These are phyloP conservation scores for Danio kyathit DNA, from an alignment of 2,797 vertebrate species.

Conservation along the genomic window DNA sequence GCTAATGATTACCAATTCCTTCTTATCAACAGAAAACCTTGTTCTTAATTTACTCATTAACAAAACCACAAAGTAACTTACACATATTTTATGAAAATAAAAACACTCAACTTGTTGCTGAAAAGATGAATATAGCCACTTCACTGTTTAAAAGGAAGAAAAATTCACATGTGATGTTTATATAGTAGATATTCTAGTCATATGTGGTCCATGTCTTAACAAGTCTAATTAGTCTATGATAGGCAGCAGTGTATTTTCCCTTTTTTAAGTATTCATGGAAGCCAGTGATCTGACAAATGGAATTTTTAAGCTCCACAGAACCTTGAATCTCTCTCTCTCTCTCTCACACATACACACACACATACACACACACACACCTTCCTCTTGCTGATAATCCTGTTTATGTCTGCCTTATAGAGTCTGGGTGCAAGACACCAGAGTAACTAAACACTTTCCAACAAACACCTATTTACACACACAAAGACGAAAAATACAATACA, in stretches of 20 bases:
- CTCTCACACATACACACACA: conserved; percentile 39
- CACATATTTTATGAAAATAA: not conserved
- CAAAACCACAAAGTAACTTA: not conserved
- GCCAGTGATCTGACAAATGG: conserved; percentile 87
- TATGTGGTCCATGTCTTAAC: conserved; percentile 78
- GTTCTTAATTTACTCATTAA: not conserved
- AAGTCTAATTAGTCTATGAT: conserved; percentile 84
- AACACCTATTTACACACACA: conserved; percentile 57
- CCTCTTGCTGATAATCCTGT: conserved; percentile 82
- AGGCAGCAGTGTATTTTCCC: conserved; percentile 76
- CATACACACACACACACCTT: conserved; percentile 67
- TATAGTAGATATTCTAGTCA: conserved; percentile 71
- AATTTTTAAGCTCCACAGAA: conserved; percentile 82
- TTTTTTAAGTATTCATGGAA: conserved; percentile 86
- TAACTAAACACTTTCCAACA: conserved; percentile 51
- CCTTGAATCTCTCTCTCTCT: conserved; percentile 75
- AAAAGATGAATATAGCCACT: conserved; percentile 45
- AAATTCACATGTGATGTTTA: conserved; percentile 70
- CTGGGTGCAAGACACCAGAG: conserved; percentile 67
- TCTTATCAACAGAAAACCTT: not conserved
- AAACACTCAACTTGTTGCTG: conserved; percentile 6
- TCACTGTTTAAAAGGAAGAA: conserved; percentile 58
- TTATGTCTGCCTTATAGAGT: conserved; percentile 77
- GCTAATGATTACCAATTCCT: not conserved
- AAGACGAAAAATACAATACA: conserved; percentile 49